Evolutionary conservation across 2,888 invertebrate genomes (phyloP).

Genomic region (Stegana nigrithorax): DNA sequence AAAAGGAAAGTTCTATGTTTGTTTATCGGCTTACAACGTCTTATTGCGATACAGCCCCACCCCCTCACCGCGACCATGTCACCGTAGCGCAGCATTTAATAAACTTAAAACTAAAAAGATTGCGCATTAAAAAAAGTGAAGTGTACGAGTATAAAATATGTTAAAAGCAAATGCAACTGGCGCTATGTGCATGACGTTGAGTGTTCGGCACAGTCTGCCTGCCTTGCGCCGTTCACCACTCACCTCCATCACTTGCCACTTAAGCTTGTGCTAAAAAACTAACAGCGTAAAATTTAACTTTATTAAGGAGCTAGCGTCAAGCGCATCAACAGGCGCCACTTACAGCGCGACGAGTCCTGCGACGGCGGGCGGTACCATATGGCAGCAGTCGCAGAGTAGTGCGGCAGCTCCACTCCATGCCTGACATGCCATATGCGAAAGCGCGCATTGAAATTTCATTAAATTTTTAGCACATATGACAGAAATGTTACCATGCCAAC

Average conservation of each 20-base stretch:
- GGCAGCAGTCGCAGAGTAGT: not conserved
- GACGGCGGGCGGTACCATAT: not conserved
- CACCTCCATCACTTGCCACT: no score
- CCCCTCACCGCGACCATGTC: no score
- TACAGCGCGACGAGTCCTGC: not conserved
- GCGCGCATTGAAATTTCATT: slow-evolving; percentile 7
- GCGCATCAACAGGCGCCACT: slow-evolving; percentile 1
- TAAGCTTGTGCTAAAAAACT: slow-evolving; percentile 43
- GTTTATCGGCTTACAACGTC: no score
- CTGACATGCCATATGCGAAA: no score
- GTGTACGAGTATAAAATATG: no score
- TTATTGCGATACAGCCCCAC: no score
- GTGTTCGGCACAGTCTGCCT: slow-evolving; percentile 9
- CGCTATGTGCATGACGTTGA: not conserved
- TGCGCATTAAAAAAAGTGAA: no score
- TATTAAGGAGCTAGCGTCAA: slow-evolving; percentile 25
- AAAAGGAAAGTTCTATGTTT: no score
- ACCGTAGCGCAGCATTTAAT: no score
- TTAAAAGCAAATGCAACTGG: slow-evolving; percentile 5
- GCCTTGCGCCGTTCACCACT: not conserved
- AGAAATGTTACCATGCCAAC: not conserved
- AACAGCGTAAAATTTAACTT: slow-evolving; percentile 52
- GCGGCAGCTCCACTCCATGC: no score
- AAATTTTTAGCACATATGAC: slow-evolving; percentile 1
- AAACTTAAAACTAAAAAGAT: no score